phyloP scores from a whole-genome alignment of 2,888 invertebrate genomes.

The Apamea monoglypha region DNA sequence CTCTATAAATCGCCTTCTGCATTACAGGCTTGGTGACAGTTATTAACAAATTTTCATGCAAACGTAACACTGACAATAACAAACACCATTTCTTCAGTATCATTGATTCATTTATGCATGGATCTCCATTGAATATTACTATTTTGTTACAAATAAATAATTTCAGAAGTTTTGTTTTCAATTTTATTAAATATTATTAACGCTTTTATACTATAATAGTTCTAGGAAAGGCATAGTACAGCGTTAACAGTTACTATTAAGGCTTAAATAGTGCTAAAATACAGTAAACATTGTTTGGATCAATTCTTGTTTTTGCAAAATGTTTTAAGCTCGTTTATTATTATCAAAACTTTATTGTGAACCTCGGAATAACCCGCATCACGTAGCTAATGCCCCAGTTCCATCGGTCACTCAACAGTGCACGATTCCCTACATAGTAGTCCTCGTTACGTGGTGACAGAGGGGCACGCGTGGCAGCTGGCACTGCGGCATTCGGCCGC shows the following conservation, averaged over 20 bases:
- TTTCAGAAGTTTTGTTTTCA: slow-evolving; percentile 74
- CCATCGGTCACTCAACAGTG: slow-evolving; percentile 62
- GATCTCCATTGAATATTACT: slow-evolving; percentile 85
- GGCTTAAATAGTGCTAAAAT: slow-evolving; percentile 86
- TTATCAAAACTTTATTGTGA: slow-evolving; percentile 46
- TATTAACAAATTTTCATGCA: slow-evolving; percentile 83
- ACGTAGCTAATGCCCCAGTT: slow-evolving; percentile 75
- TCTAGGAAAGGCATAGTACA: slow-evolving; percentile 87
- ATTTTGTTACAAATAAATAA: slow-evolving; percentile 77
- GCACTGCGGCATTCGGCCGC: slow-evolving; percentile 72
- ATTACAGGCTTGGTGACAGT: slow-evolving; percentile 87
- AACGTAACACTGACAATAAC: slow-evolving; percentile 82
- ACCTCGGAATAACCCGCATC: slow-evolving; percentile 67
- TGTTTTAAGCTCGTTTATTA: slow-evolving; percentile 59
- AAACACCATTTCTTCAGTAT: slow-evolving; percentile 90
- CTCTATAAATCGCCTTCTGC: slow-evolving; percentile 82
- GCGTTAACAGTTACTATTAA: slow-evolving; percentile 82
- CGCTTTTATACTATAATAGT: slow-evolving; percentile 86
- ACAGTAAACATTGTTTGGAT: slow-evolving; percentile 71
- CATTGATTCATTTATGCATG: slow-evolving; percentile 90
- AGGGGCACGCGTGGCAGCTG: slow-evolving; percentile 65
- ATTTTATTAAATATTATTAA: slow-evolving; percentile 83
- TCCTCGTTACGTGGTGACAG: slow-evolving; percentile 30
- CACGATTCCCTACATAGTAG: slow-evolving; percentile 37
- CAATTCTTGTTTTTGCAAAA: slow-evolving; percentile 72